Evolutionary conservation across 2,888 invertebrate species (phyloP).

Genomic region (Acanthosepion esculentum): DNA sequence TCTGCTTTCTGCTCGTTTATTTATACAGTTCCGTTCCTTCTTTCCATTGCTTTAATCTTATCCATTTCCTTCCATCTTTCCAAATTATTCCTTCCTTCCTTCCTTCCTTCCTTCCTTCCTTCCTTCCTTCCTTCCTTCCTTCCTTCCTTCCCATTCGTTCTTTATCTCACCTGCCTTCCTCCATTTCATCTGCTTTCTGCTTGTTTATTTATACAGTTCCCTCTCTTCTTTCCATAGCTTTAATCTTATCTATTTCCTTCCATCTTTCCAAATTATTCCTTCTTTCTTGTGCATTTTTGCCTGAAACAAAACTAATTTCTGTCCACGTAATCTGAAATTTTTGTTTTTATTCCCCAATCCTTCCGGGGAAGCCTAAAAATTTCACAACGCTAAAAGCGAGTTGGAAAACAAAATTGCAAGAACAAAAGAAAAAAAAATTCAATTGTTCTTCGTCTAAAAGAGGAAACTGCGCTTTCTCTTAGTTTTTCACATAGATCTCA

Average conservation of each 20-base stretch:
- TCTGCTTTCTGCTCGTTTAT: neutral
- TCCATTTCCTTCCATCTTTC: too few species aligned
- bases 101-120: neutral
- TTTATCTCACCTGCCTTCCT: too few species aligned
- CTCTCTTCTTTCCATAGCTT: neutral
- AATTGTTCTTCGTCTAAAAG: too few species aligned
- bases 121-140: neutral
- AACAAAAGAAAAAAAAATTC: neutral
- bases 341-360: neutral
- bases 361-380: neutral
- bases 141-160: too few species aligned
- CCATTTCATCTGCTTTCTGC: neutral
- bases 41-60: too few species aligned
- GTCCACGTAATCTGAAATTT: neutral
- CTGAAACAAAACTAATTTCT: conserved; percentile 33
- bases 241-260: neutral
- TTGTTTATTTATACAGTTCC: neutral
- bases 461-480: too few species aligned
- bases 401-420: neutral
- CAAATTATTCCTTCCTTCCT: neutral
- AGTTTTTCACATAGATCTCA: too few species aligned
- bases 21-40: neutral
- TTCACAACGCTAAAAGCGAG: neutral
- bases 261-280: neutral
- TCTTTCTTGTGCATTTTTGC: neutral